Evolutionary conservation across 2,888 invertebrate species (phyloP).

Genomic region (Trypoxylon attenuatum): DNA sequence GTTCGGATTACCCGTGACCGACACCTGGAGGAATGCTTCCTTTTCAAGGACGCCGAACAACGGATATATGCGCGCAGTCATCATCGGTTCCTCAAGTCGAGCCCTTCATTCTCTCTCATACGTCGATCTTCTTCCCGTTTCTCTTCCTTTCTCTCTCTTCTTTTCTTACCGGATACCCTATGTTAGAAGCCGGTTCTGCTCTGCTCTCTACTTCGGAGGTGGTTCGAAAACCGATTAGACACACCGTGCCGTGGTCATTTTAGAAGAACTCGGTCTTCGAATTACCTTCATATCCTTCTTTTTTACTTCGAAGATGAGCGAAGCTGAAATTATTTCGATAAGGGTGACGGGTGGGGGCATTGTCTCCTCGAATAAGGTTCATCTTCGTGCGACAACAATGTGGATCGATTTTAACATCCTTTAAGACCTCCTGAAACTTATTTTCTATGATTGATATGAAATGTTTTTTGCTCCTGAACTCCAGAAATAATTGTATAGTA

Average conservation of each 20-base stretch:
- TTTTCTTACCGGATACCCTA: conserved; percentile 28
- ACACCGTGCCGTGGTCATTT: conserved; percentile 19
- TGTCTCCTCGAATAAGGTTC: no score
- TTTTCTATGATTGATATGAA: no score
- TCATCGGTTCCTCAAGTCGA: conserved; percentile 55
- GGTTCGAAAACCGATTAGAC: conserved; percentile 48
- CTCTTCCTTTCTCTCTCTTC: conserved; percentile 24
- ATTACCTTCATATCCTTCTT: no score
- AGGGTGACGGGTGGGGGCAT: no score
- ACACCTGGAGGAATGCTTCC: conserved; percentile 66
- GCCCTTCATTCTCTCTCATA: conserved; percentile 34
- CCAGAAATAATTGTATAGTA: no score
- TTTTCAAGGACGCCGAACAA: conserved; percentile 63
- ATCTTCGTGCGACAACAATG: no score
- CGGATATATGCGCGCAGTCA: conserved; percentile 65
- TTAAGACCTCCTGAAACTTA: no score
- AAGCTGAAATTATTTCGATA: no score
- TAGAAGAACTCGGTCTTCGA: no score
- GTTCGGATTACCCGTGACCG: conserved; percentile 70
- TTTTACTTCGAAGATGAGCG: no score
- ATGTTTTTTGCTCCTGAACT: no score
- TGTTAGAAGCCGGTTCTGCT: conserved; percentile 23
- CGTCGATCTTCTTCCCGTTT: background rate
- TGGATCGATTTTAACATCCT: no score
- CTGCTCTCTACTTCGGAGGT: conserved; percentile 27